Conservation (phyloP, 2,888 invertebrate genomes). For the Aphodius granarius region DNA sequence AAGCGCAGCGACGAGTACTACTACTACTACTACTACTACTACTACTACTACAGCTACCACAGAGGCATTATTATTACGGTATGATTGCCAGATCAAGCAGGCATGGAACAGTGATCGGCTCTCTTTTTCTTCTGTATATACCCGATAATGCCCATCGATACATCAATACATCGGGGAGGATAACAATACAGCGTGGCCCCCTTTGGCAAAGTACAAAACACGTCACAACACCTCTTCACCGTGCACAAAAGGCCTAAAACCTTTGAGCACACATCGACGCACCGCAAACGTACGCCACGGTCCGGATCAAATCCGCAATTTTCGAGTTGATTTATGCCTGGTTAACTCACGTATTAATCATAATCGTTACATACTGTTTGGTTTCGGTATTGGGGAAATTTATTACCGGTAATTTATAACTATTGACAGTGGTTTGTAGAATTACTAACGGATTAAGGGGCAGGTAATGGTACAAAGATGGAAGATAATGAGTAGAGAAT, state of each 20-base stretch:
- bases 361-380: neutral
- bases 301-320: neutral
- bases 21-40: neutral
- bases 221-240: conserved; percentile 12
- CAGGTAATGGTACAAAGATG: neutral
- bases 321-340: neutral
- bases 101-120: neutral
- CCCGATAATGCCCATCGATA: neutral
- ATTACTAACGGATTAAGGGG: neutral
- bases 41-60: neutral
- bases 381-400: neutral
- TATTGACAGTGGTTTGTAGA: neutral
- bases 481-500: too few relatives aligned
- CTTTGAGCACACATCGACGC: neutral
- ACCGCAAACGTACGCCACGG: neutral
- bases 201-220: neutral
- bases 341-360: neutral
- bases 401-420: neutral
- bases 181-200: neutral
- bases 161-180: neutral
- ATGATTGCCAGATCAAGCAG: neutral
- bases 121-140: neutral
- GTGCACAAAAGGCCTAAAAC: neutral
- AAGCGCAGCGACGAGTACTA: neutral
- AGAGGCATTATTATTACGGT: neutral